These are phyloP conservation scores for Chiridota heheva DNA, from an alignment of 35 echinoderm and acorn worm genomes.

Conservation along the genomic window DNA sequence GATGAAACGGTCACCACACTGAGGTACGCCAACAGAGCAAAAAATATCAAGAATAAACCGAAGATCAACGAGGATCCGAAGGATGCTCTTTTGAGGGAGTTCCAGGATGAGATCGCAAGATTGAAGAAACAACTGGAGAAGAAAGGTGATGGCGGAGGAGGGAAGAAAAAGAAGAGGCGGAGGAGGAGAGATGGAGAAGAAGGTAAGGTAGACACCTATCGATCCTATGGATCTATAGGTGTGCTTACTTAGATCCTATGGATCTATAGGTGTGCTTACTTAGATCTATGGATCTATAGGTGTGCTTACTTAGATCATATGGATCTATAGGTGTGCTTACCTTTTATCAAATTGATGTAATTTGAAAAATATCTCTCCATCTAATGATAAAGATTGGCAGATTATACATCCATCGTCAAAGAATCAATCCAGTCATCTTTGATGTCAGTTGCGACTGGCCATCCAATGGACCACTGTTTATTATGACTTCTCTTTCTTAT, in stretches of 20 bases:
- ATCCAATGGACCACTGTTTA: no score
- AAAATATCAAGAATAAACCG: slow-evolving; percentile 99
- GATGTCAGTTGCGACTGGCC: no score
- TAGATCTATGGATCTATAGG: not conserved
- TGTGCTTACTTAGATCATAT: not conserved
- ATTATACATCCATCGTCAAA: not conserved
- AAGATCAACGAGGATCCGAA: slow-evolving; percentile 99
- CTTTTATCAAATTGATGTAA: not conserved
- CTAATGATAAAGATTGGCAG: not conserved
- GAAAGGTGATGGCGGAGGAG: slow-evolving; percentile 46
- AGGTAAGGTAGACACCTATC: slow-evolving; percentile 6
- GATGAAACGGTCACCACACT: slow-evolving; percentile 90
- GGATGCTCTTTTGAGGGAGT: slow-evolving; percentile 92
- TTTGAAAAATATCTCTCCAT: not conserved
- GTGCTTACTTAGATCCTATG: not conserved
- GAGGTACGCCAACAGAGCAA: slow-evolving; percentile 95
- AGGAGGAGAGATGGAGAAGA: slow-evolving; percentile 20
- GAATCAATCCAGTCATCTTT: no score
- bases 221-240: not conserved
- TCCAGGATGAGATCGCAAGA: slow-evolving; percentile 88
- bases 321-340: not conserved
- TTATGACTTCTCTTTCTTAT: no score
- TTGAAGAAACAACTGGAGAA: slow-evolving; percentile 81
- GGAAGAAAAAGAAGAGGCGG: slow-evolving; percentile 24
- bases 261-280: not conserved